A percentile compares a stretch with the other conserved stretches of the same genome.
These are phyloP conservation scores for Glaucopsyche alexis DNA, from an alignment of 2,888 invertebrate species.

Conservation along the genomic window DNA sequence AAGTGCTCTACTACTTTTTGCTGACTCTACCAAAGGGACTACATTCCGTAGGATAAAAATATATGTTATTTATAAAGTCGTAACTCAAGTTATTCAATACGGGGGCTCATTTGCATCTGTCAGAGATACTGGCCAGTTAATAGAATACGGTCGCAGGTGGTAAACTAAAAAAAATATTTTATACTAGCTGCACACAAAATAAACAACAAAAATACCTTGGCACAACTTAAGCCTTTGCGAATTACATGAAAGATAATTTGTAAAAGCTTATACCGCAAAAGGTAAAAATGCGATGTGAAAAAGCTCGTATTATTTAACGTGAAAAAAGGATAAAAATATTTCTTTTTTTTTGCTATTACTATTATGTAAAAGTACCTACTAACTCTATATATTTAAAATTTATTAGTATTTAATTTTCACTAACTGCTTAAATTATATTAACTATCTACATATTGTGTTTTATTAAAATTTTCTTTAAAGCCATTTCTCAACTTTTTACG, in stretches of 20 bases:
- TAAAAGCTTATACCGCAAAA: not conserved
- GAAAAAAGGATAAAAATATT: not conserved
- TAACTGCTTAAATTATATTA: too few relatives aligned
- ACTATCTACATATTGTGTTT: not conserved
- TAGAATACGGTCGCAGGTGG: slow-evolving; percentile 3
- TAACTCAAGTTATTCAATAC: slow-evolving; percentile 28
- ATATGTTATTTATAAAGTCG: slow-evolving; percentile 22
- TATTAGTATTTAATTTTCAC: too few relatives aligned
- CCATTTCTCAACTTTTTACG: not conserved
- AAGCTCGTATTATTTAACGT: not conserved
- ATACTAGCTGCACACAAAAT: not conserved
- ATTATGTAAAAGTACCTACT: too few relatives aligned
- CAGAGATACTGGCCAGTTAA: slow-evolving; percentile 7
- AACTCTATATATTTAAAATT: too few relatives aligned
- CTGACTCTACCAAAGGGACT: not conserved
- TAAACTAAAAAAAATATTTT: not conserved
- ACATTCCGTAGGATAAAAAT: slow-evolving; percentile 25
- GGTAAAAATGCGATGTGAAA: not conserved
- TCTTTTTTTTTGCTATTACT: not conserved
- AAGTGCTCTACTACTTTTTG: not conserved
- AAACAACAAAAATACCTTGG: not conserved
- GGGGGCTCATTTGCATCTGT: slow-evolving; percentile 10
- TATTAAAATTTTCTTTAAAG: not conserved
- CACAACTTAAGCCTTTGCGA: not conserved
- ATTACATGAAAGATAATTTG: not conserved